Evolutionary conservation across 2,113 vertebrate genomes (phyloP), one percentile per base, ranked within the genome.

Genomic region (Vidua chalybeata): DNA sequence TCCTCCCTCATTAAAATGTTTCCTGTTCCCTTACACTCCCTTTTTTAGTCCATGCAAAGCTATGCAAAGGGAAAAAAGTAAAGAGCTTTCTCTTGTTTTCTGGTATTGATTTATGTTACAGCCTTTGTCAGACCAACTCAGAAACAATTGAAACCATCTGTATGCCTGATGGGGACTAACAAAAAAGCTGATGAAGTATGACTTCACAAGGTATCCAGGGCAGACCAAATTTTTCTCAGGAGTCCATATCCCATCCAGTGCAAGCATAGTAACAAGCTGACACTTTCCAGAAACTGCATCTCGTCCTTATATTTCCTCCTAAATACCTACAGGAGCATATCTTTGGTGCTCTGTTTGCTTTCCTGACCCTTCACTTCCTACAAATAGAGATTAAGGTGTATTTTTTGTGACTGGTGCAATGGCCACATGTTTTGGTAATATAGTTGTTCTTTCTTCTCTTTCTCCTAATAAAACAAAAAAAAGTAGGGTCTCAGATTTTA

Each of bases 121-220:
- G 94, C 59, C 86, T 95, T 96, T 97, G 62, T 82, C 87, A 94
- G 97, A 97, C 90, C 85, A 96, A 93, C 96, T 97, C 90, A 94
- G 91, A 96, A 95, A 96, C 86, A 96, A 98, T 86, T 98, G 94
- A 96, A 98, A 98, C 97, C 98, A 98, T 97, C 97, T 98, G 98
- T 97, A 94, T 62, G 92, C 94, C 96, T 95, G 94, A 97, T 81
- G 78, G 83, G 56, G 55, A 89, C 61, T 87, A 90, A 93, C 88
- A 95, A 71, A 97, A 94, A 86, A 95, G 43, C 58, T 74, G 85
- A 91, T 82, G 64, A 88, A 92, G 51, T 91, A 89, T 78, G 63
- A 94, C 84, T 96, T 78, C 95, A 94, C 51, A 77, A 93, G 86
- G 94, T 88, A 54, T 66, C 63, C 77, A 81, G 35, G 27, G 26